Base-by-base conservation (phyloP, 2,888 invertebrate species). In the Nephrocerus scutellatus region DNA sequence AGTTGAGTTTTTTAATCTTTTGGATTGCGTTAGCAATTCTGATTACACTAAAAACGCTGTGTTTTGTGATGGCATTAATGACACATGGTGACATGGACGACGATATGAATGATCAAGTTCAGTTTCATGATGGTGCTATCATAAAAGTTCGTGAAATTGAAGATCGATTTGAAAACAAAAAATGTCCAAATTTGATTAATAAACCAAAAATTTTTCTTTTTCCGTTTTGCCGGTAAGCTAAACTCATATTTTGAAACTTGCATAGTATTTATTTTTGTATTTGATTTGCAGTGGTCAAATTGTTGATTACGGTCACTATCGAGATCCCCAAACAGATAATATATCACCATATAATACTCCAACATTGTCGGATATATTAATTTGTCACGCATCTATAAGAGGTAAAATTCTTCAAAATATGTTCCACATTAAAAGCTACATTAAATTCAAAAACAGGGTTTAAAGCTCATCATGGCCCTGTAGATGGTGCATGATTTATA, bases 191-290 rank as follows among this genome's bases (percentile, higher is more conserved):
- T 36, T 68, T 83, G 42, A 53, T 60, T 8, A 69, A 72, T 36
- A 76, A 80, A 54, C 83, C 84, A 15, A 84, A 84, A 67, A 76
- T 84, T 38, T 79, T 84, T 56, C 72, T 84, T 41, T 82, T 83
- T 56, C 84, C 84, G 56, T 76, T 76, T 48, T 84, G 83, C 64
- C 73, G n/a, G n/a, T n/a, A n/a, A n/a, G n/a, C n/a, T n/a, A n/a
- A n/a, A n/a, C n/a, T n/a, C n/a, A n/a, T n/a, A n/a, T n/a, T n/a
- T n/a, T n/a, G n/a, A n/a, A n/a, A n/a, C n/a, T n/a, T n/a, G n/a
- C n/a, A n/a, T n/a, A n/a, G n/a, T n/a, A n/a, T n/a, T n/a, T n/a
- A n/a, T n/a, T n/a, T n/a, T n/a, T n/a, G n/a, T n/a, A n/a, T n/a
- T n/a, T n/a, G n/a, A n/a, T n/a, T n/a, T n/a, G n/a, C n/a, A n/a